Conservation (phyloP, 2,113 vertebrate species). For the Syrrhaptes paradoxus region DNA sequence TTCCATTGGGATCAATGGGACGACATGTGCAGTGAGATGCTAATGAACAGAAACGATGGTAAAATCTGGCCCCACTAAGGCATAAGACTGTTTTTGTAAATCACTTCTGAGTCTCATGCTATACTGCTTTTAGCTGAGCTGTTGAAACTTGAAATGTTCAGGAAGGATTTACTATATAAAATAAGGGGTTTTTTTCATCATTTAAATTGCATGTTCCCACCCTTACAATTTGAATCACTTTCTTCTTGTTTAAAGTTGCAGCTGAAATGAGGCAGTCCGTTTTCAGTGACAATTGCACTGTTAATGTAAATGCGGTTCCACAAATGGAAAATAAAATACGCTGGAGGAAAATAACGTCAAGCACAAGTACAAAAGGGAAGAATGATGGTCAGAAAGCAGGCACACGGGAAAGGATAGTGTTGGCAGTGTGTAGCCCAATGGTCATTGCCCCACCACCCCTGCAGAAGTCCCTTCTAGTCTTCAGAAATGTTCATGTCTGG, state of each 20-base stretch:
- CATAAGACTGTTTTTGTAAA: neutral
- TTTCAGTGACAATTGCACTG: neutral
- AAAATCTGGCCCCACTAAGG: constrained; percentile 40
- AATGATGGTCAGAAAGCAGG: constrained; percentile 6
- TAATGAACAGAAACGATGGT: constrained; percentile 61
- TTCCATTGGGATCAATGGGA: constrained; percentile 65
- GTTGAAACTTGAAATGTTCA: neutral
- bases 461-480: neutral
- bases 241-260: constrained; percentile 21
- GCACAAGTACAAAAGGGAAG: constrained; percentile 14
- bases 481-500: neutral
- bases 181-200: neutral
- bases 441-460: neutral
- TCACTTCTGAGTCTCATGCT: neutral
- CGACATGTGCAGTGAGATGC: constrained; percentile 64
- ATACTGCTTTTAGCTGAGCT: neutral
- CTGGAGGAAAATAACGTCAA: constrained; percentile 51
- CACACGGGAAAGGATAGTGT: neutral
- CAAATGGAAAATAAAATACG: constrained; percentile 61
- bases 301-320: constrained; percentile 41
- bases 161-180: neutral
- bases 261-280: neutral
- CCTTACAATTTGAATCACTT: neutral
- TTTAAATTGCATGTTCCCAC: neutral
- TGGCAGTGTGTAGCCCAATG: neutral